phyloP scores from a whole-genome alignment of 2,888 invertebrate species.

The Phengaris alcon region DNA sequence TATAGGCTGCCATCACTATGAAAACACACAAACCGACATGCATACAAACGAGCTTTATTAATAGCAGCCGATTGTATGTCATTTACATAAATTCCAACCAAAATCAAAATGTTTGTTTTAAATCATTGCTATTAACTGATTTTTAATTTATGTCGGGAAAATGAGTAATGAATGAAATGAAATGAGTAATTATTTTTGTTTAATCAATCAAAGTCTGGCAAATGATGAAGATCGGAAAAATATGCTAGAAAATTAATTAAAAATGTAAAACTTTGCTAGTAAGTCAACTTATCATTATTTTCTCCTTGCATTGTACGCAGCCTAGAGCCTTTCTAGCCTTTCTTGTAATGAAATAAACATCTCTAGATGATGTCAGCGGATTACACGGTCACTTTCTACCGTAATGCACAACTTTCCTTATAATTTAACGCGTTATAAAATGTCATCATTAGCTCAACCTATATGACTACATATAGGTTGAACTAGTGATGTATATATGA shows the following conservation, averaged over 20 bases:
- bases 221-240: no score
- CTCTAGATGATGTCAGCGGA: not conserved
- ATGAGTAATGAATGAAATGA: not conserved
- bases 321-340: not conserved
- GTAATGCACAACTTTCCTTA: not conserved
- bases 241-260: no score
- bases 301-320: no score
- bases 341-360: not conserved
- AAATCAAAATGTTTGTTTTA: not conserved
- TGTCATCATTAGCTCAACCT: not conserved
- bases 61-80: not conserved
- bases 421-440: conserved; percentile 16
- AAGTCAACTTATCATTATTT: no score
- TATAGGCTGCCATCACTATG: not conserved
- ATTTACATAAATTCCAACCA: not conserved
- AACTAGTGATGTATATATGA: no score
- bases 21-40: not conserved
- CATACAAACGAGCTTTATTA: not conserved
- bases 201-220: not conserved
- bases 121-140: not conserved
- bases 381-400: conserved; percentile 3
- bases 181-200: not conserved
- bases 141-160: not conserved
- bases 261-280: no score
- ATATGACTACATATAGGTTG: no score